Evolutionary conservation across 2,113 vertebrate genomes (phyloP).

Genomic region (Labrus mixtus): DNA sequence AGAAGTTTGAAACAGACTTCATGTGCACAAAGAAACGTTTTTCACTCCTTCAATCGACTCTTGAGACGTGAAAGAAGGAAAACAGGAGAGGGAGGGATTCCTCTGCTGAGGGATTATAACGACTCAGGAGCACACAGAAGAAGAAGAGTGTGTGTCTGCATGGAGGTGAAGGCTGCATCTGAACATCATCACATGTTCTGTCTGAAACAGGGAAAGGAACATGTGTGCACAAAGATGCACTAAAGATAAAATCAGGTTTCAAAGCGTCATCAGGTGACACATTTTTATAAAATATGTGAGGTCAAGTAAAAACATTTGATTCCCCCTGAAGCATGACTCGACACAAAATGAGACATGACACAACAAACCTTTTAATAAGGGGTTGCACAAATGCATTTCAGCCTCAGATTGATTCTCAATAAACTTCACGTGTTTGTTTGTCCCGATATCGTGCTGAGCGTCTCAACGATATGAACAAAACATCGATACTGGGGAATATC

Average conservation of each 20-base stretch:
- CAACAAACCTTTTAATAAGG: constrained; percentile 64
- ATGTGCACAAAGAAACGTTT: constrained; percentile 41
- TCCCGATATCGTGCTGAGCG: constrained; percentile 51
- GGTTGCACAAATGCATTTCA: constrained; percentile 79
- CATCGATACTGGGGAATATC: constrained; percentile 57
- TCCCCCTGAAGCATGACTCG: constrained; percentile 28
- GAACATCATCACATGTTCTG: constrained; percentile 42
- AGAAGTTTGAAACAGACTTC: constrained; percentile 40
- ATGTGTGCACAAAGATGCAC: too few species aligned
- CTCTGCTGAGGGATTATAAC: constrained; percentile 56
- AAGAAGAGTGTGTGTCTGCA: constrained; percentile 3
- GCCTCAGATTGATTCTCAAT: constrained; percentile 44
- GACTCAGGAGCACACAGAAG: constrained; percentile 34
- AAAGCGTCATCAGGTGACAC: constrained; percentile 41
- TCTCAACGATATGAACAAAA: constrained; percentile 50
- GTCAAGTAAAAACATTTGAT: constrained; percentile 21
- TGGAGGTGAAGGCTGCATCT: constrained; percentile 36
- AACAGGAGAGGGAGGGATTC: constrained; percentile 48
- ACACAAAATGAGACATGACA: constrained; percentile 33
- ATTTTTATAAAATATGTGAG: constrained; percentile 28
- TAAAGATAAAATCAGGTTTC: not conserved
- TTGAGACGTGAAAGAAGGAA: constrained; percentile 41
- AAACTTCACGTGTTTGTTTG: constrained; percentile 25
- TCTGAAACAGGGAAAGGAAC: constrained; percentile 19
- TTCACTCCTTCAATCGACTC: constrained; percentile 65